Base-by-base conservation (phyloP, 1,140 invertebrate genomes). In the Pseudomyrmex dendroicus region DNA sequence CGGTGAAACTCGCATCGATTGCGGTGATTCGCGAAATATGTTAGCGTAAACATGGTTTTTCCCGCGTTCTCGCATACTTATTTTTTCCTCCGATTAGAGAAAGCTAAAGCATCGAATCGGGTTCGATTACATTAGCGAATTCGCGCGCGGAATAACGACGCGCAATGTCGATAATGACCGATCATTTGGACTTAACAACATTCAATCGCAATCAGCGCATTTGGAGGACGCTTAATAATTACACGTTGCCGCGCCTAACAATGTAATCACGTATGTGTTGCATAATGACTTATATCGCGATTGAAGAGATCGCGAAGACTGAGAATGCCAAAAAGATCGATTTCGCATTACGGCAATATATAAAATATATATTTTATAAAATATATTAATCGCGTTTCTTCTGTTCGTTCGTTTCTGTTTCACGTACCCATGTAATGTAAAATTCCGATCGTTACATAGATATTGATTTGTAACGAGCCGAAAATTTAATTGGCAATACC, bases 161-260 rank as follows among this genome's bases (percentile, higher is more conserved):
- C 62, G 46, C 15, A 22, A 35, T n/a, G n/a, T n/a, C 0, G 35
- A 20, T 85, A 83, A 85, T 83, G 80, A 83, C 63, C 20, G 70
- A 48, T 54, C 78, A 83, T 83, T 83, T 56, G 20, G 35, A 20
- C 63, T 67, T 76, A 85, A 85, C 83, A 50, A 63, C 64, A 44
- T 44, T 12, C 59, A 46, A 76, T 83, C 72, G 50, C 63, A 67
- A 61, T 83, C 44, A n/a, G 15, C 22, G 62, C 44, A 54, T 25
- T 25, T 1, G 25, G 25, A 25, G 25, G 3, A 25, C 25, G 22
- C 63, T 25, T 22, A 0, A 0, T 72, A 72, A 83, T 85, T 76
- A 85, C 64, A 61, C 35, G 78, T 63, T 62, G 12, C 46, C 64
- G 54, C 20, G 10, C 52, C n/a, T 74, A 74, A 83, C 68, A 66